These are phyloP conservation scores for Scatophagus argus DNA, from an alignment of 2,113 vertebrate genomes.

Conservation along the genomic window DNA sequence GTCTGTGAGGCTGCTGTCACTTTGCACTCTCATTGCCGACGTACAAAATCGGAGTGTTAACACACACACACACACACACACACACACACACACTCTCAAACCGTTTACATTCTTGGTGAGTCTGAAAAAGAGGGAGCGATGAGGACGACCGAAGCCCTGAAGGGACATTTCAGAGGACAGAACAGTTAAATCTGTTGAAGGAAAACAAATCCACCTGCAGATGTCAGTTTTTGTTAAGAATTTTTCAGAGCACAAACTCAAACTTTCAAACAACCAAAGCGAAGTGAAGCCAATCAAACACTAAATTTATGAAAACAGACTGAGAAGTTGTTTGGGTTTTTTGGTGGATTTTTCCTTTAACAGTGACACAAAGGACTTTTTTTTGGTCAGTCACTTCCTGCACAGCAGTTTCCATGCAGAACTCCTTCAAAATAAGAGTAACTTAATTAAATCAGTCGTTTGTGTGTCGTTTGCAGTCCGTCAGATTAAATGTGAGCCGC, in stretches of 20 bases:
- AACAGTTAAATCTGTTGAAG: neutral
- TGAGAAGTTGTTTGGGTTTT: neutral
- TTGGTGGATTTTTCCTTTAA: slow-evolving; percentile 46
- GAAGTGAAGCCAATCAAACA: too few species aligned
- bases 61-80: slow-evolving; percentile 34
- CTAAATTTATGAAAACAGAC: neutral
- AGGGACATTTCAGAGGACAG: neutral
- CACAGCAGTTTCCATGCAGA: slow-evolving; percentile 3
- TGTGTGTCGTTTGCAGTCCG: neutral
- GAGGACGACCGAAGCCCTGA: neutral
- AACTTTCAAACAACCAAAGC: too few species aligned
- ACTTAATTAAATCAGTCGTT: neutral
- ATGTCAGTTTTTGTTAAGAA: neutral
- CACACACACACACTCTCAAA: slow-evolving; percentile 12
- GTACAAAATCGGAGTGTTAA: slow-evolving; percentile 24
- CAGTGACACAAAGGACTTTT: neutral
- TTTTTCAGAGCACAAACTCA: too few species aligned
- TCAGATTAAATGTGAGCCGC: slow-evolving; percentile 5
- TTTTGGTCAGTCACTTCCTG: slow-evolving; percentile 25
- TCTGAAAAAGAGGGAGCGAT: neutral
- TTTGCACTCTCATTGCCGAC: neutral
- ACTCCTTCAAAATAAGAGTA: neutral
- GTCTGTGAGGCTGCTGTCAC: slow-evolving; percentile 13
- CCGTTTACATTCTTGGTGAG: slow-evolving; percentile 47
- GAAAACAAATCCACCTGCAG: slow-evolving; percentile 18